Conservation (phyloP, 2,888 invertebrate genomes). For the Drosophila stalkeri region DNA sequence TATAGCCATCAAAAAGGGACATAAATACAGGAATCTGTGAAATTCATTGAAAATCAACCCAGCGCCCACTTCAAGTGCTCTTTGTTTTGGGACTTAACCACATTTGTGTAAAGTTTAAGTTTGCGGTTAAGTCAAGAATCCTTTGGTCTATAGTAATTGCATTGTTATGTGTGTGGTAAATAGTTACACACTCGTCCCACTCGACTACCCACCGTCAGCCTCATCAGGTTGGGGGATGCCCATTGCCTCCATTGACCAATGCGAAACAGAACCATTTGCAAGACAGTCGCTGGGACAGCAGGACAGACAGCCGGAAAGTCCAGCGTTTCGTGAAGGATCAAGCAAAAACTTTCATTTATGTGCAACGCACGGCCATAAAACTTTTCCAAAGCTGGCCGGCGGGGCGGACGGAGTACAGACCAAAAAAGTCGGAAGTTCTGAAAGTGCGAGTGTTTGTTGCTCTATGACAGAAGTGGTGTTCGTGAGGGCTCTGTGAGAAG, state of each 20-base stretch:
- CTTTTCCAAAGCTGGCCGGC: conserved; percentile 40
- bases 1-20: not conserved
- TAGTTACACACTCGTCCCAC: conserved; percentile 15
- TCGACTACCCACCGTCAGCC: conserved; percentile 12
- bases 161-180: conserved; percentile 46
- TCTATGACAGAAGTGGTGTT: conserved; percentile 16
- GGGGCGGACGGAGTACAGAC: conserved; percentile 15
- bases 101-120: conserved; percentile 21
- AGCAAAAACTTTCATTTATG: conserved; percentile 77
- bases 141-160: conserved; percentile 27
- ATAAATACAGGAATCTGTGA: not conserved
- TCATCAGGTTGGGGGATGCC: not conserved
- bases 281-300: conserved; percentile 7
- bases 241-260: not conserved
- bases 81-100: conserved; percentile 2
- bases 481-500: not conserved
- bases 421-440: conserved; percentile 60
- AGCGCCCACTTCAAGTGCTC: not conserved
- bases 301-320: conserved; percentile 26
- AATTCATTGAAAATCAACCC: not conserved
- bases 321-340: conserved; percentile 46
- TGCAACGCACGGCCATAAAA: conserved; percentile 77
- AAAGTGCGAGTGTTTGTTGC: conserved; percentile 76
- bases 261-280: conserved; percentile 7
- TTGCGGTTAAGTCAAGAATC: conserved; percentile 24